Base-by-base conservation (phyloP, 2,113 vertebrate genomes). In the Herpetotheres cachinnans region DNA sequence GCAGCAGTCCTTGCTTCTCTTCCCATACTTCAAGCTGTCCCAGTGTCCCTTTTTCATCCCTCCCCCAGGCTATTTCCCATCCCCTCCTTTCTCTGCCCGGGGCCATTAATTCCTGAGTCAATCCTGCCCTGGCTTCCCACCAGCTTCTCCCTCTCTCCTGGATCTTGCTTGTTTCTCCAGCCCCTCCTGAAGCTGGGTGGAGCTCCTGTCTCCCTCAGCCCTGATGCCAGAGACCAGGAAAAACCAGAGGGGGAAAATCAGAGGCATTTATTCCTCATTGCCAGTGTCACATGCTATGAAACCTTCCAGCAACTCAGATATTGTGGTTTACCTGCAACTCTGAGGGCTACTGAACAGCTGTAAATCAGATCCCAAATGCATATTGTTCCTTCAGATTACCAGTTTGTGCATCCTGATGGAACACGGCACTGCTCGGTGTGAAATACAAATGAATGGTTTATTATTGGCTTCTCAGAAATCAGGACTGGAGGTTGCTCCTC, bases 401-500 rank as follows among this genome's bases (percentile, higher is more conserved):
- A 15, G 54, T 65, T 87, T 86, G 67, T 72, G 80, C 86, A 71
- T 92, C 91, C 90, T 86, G 71, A 89, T 89, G 66, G 85, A 92
- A 91, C 74, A 96, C 13, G 21, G 20, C 59, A 87, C 79, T 70
- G 24, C 26, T 86, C 78, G 71, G 46, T 71, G 27, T 49, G 74
- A 95, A 89, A 91, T 42, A 86, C 72, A 92, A 85, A 97, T 90
- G 92, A 93, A 89, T 85, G 34, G 59, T 82, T 90, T 95, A 63
- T 95, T 95, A 95, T 16, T 21, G 40, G 70, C 91, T 85, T 78
- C 80, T 89, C 85, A 93, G 66, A 97, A 97, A 95, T 90, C 92
- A 94, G 54, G 44, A 24, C 42, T 83, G 47, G 72, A 88, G 38
- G 58, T 50, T 78, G n/a, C 24, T 92, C 46, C 71, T 93, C 34